Evolutionary conservation across 2,113 vertebrate species (phyloP).

Genomic region (Bubo bubo): DNA sequence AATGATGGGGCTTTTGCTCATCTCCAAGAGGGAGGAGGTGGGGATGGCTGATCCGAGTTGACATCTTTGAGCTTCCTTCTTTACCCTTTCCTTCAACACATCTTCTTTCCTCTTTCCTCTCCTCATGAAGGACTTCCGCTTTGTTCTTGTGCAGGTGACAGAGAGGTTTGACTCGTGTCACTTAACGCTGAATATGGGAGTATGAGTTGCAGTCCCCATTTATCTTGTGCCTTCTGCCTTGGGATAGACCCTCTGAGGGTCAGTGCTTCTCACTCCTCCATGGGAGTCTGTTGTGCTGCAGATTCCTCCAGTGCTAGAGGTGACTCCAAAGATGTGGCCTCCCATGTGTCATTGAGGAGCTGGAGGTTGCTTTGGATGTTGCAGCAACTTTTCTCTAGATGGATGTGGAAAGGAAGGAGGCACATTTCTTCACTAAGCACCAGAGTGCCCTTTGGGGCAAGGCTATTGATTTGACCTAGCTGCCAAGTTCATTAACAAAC

Average conservation of each 20-base stretch:
- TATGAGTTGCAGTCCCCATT: background rate
- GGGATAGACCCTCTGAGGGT: background rate
- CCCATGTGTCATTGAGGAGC: rapidly evolving
- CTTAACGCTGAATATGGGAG: background rate
- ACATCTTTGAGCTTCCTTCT: background rate
- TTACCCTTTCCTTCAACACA: background rate
- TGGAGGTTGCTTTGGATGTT: background rate
- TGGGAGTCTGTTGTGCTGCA: background rate
- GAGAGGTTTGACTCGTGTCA: background rate
- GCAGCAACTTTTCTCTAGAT: background rate
- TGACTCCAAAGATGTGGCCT: background rate
- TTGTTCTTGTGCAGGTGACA: background rate
- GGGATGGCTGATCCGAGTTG: background rate
- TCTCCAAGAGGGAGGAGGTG: background rate
- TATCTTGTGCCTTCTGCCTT: background rate
- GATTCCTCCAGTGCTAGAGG: background rate
- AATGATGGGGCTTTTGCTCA: background rate
- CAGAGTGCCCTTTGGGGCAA: background rate
- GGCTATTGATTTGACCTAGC: background rate
- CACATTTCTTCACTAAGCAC: background rate
- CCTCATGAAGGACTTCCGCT: background rate
- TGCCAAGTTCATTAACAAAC: background rate
- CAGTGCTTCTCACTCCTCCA: background rate
- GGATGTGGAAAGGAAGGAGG: background rate
- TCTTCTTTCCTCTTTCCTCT: background rate